Conservation (phyloP, 2,888 invertebrate species). For the Mimas tiliae region DNA sequence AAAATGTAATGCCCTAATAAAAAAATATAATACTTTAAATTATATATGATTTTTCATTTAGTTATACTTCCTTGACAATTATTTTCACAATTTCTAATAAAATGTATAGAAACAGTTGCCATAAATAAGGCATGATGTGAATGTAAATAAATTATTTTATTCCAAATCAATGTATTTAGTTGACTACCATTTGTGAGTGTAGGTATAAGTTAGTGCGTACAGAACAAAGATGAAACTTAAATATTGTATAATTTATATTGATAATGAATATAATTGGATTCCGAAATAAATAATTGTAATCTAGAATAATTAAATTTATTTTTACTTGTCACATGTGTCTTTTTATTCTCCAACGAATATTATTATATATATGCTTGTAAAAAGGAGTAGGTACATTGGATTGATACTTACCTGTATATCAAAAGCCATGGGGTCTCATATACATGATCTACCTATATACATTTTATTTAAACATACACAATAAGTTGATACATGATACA, state of each 20-base stretch:
- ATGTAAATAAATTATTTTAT: slow-evolving; percentile 18
- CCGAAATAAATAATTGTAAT: slow-evolving; percentile 59
- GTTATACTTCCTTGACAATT: too few relatives aligned
- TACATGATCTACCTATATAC: too few relatives aligned
- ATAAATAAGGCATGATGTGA: slow-evolving; percentile 25
- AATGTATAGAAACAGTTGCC: slow-evolving; percentile 18
- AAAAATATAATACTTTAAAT: too few relatives aligned
- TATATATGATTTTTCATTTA: too few relatives aligned
- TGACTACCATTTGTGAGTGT: neutral
- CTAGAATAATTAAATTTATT: slow-evolving; percentile 70
- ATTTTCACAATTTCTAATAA: neutral
- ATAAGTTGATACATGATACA: too few relatives aligned
- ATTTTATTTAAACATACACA: too few relatives aligned
- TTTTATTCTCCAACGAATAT: neutral
- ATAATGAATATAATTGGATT: slow-evolving; percentile 49
- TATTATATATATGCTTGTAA: too few relatives aligned
- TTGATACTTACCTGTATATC: too few relatives aligned
- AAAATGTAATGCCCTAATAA: too few relatives aligned
- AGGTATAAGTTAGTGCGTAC: neutral
- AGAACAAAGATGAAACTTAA: slow-evolving; percentile 22
- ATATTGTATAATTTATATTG: slow-evolving; percentile 39
- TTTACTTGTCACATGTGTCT: slow-evolving; percentile 57
- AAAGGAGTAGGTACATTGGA: too few relatives aligned
- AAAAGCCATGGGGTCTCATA: too few relatives aligned
- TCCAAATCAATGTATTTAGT: slow-evolving; percentile 19